Percentiles rank a stretch among this genome's conserved stretches.
phyloP scores from a whole-genome alignment of 2,888 invertebrate genomes.

The Celastrina argiolus region DNA sequence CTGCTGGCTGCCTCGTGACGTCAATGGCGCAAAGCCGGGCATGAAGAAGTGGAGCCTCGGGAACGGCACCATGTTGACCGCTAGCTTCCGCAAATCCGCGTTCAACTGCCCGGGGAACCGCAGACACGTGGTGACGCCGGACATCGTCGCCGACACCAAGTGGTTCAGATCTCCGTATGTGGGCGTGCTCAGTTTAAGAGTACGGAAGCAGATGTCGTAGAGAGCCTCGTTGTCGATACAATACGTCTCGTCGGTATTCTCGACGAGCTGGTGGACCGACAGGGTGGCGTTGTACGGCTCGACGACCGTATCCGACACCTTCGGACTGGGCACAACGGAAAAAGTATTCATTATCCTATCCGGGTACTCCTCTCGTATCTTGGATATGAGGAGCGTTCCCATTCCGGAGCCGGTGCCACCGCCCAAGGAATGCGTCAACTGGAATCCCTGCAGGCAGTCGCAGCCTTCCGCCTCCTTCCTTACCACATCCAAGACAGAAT shows the following conservation, averaged over 20 bases:
- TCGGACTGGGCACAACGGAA: slow-evolving; percentile 84
- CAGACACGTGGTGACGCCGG: slow-evolving; percentile 65
- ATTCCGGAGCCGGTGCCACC: slow-evolving; percentile 88
- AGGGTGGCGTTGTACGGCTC: slow-evolving; percentile 84
- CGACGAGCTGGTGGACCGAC: slow-evolving; percentile 81
- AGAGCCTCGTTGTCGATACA: slow-evolving; percentile 88
- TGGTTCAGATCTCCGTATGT: slow-evolving; percentile 87
- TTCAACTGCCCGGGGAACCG: slow-evolving; percentile 72
- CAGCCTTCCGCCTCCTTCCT: slow-evolving; percentile 81
- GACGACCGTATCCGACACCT: slow-evolving; percentile 85
- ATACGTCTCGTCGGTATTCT: slow-evolving; percentile 81
- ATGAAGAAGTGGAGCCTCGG: slow-evolving; percentile 81
- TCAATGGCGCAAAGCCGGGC: slow-evolving; percentile 80
- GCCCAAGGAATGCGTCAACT: slow-evolving; percentile 82
- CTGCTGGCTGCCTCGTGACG: slow-evolving; percentile 90
- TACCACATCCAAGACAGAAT: slow-evolving; percentile 78
- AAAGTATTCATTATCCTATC: slow-evolving; percentile 85
- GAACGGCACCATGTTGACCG: slow-evolving; percentile 82
- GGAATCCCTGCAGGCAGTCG: slow-evolving; percentile 82
- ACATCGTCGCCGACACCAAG: slow-evolving; percentile 64
- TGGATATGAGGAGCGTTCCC: slow-evolving; percentile 83
- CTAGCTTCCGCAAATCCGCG: slow-evolving; percentile 83
- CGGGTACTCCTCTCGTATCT: slow-evolving; percentile 85
- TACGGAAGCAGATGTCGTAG: slow-evolving; percentile 88
- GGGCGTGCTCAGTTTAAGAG: slow-evolving; percentile 84